phyloP scores from a whole-genome alignment of 1,140 invertebrate genomes.

The Pomacea maculata region DNA sequence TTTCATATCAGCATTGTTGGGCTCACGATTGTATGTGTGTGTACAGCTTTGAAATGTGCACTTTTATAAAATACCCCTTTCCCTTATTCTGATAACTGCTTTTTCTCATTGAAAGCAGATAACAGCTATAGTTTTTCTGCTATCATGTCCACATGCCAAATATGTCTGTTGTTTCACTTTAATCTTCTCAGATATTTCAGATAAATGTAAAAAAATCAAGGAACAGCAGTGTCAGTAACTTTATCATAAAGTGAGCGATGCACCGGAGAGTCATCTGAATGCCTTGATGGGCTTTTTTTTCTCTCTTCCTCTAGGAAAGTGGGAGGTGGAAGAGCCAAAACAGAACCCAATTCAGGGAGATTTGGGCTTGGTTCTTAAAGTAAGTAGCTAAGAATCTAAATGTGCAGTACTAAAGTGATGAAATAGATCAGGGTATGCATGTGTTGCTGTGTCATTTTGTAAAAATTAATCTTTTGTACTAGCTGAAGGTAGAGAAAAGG shows the following conservation, averaged over 20 bases:
- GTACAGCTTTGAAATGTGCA: too few relatives aligned
- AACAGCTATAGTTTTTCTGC: too few relatives aligned
- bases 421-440: too few relatives aligned
- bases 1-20: too few relatives aligned
- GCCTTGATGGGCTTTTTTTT: slow-evolving; percentile 4
- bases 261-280: not conserved
- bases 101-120: not conserved
- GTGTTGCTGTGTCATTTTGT: too few relatives aligned
- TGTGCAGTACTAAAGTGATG: too few relatives aligned
- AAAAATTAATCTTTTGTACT: too few relatives aligned
- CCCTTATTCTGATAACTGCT: not conserved
- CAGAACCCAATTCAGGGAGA: slow-evolving; percentile 83
- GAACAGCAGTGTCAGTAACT: not conserved
- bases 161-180: too few relatives aligned
- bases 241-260: too few relatives aligned
- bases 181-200: not conserved
- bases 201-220: not conserved
- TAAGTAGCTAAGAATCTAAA: slow-evolving; percentile 32
- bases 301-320: slow-evolving; percentile 63
- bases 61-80: not conserved
- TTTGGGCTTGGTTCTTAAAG: slow-evolving; percentile 86
- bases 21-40: too few relatives aligned
- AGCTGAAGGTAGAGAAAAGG: not conserved
- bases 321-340: slow-evolving; percentile 81
- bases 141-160: too few relatives aligned